These are phyloP conservation scores for Dryomyza anilis DNA, from an alignment of 2,888 invertebrate species.

Conservation along the genomic window DNA sequence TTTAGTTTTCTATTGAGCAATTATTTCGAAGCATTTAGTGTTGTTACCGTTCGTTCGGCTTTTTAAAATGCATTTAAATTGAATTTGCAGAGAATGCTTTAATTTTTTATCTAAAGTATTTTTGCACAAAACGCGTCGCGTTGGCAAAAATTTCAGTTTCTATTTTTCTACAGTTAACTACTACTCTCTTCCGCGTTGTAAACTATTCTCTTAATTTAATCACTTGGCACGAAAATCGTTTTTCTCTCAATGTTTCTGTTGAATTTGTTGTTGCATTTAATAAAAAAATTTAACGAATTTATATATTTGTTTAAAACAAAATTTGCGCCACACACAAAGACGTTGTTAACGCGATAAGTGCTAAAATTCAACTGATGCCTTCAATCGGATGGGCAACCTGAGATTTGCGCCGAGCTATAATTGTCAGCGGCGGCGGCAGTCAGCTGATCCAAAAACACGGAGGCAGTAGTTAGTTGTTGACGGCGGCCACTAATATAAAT, in stretches of 20 bases:
- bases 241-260: not conserved
- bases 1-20: not conserved
- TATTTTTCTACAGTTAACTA: not conserved
- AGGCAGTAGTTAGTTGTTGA: too few species aligned
- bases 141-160: conserved; percentile 27
- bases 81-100: not conserved
- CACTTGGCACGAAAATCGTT: not conserved
- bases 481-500: too few species aligned
- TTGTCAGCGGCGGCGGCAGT: too few species aligned
- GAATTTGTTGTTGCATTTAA: not conserved
- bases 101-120: not conserved
- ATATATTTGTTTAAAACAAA: conserved; percentile 11
- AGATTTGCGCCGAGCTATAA: too few species aligned
- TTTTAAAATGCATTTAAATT: not conserved
- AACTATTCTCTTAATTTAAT: not conserved
- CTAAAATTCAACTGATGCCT: conserved; percentile 30
- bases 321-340: not conserved
- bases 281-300: conserved; percentile 2
- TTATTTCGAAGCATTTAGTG: not conserved
- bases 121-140: conserved; percentile 5
- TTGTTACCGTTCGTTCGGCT: not conserved
- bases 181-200: not conserved
- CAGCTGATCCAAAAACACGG: too few species aligned
- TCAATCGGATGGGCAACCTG: too few species aligned
- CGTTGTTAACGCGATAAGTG: conserved; percentile 19